Conservation (phyloP, 2,888 invertebrate genomes). For the Troides helena region DNA sequence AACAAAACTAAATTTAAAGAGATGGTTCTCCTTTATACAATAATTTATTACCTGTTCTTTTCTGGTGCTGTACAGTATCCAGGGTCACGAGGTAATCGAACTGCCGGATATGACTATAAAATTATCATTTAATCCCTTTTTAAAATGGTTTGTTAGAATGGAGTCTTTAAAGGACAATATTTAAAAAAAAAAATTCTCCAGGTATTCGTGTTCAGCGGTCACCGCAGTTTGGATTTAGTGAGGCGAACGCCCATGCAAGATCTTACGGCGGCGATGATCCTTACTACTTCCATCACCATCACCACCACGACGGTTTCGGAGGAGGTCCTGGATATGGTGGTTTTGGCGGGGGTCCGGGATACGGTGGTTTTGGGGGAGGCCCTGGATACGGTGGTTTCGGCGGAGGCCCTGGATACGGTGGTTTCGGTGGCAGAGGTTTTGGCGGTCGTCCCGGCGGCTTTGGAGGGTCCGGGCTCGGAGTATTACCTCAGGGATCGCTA, state of each 20-base stretch:
- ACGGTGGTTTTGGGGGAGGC: slow-evolving; percentile 11
- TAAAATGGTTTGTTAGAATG: neutral
- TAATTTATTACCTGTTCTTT: no score
- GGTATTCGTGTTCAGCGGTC: slow-evolving; percentile 34
- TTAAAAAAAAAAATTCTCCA: slow-evolving; percentile 13
- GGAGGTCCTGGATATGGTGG: slow-evolving; percentile 20
- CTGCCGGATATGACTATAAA: no score
- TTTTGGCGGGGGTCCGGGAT: slow-evolving; percentile 23
- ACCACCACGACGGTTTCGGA: slow-evolving; percentile 15
- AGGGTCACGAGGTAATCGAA: no score
- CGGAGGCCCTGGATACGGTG: neutral
- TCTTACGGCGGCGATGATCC: slow-evolving; percentile 25
- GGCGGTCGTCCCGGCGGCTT: slow-evolving; percentile 10
- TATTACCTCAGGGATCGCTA: slow-evolving; percentile 33
- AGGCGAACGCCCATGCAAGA: slow-evolving; percentile 35
- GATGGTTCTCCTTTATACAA: no score
- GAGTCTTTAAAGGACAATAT: neutral
- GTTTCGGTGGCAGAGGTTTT: slow-evolving; percentile 10
- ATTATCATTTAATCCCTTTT: no score
- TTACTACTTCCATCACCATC: slow-evolving; percentile 13
- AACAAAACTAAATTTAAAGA: no score
- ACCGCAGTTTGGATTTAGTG: slow-evolving; percentile 37
- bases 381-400: slow-evolving; percentile 11
- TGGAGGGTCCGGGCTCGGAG: slow-evolving; percentile 6
- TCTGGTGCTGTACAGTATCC: no score